phyloP scores from a whole-genome alignment of 2,797 vertebrate species.

The Picus viridis region DNA sequence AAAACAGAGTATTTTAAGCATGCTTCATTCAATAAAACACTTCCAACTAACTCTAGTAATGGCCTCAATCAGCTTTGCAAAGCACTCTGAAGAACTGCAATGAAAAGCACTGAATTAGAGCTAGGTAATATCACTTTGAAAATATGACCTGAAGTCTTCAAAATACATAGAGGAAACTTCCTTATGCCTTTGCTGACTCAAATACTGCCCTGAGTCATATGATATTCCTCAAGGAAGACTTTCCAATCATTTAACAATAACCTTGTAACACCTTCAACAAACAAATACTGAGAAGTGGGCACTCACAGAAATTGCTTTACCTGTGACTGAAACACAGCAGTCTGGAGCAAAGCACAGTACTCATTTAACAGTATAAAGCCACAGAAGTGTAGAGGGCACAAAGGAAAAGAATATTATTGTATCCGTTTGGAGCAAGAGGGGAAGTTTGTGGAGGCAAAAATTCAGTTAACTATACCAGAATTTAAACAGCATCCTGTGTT shows the following conservation, averaged over 20 bases:
- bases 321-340: not conserved
- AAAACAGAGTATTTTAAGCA: not conserved
- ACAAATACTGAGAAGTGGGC: not conserved
- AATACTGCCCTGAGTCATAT: not conserved
- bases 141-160: not conserved
- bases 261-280: not conserved
- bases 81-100: not conserved
- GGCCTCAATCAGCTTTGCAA: not conserved
- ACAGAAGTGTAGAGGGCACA: not conserved
- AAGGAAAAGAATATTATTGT: not conserved
- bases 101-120: not conserved
- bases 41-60: not conserved
- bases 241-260: not conserved
- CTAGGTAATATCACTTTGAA: not conserved
- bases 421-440: not conserved
- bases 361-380: not conserved
- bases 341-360: not conserved
- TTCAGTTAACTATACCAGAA: constrained; percentile 15
- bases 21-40: not conserved
- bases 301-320: not conserved
- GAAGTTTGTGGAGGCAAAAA: not conserved
- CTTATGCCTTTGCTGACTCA: not conserved
- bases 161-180: not conserved
- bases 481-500: not conserved
- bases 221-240: not conserved